These are phyloP conservation scores for Drosophila mulleri DNA, from an alignment of 2,888 invertebrate species.

Conservation along the genomic window DNA sequence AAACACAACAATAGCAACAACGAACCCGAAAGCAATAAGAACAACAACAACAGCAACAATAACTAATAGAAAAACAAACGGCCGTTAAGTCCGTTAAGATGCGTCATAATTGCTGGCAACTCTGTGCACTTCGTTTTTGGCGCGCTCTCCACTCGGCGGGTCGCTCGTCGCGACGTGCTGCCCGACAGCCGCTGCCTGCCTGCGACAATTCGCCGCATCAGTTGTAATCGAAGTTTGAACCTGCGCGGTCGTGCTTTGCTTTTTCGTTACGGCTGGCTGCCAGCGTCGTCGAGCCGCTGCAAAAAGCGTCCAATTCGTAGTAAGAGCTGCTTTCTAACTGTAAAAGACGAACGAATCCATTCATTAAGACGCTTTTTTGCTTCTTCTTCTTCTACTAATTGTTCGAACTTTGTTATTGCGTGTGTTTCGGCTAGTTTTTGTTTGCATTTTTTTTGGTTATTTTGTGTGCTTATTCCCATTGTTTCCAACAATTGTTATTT, in stretches of 20 bases:
- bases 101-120: constrained; percentile 39
- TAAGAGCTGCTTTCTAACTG: constrained; percentile 15
- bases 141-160: constrained; percentile 46
- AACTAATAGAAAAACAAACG: neutral
- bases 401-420: constrained; percentile 6
- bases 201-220: constrained; percentile 66
- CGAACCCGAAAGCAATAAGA: neutral
- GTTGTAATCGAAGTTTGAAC: constrained; percentile 67
- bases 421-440: constrained; percentile 6
- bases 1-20: neutral
- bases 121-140: constrained; percentile 54
- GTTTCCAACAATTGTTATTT: neutral
- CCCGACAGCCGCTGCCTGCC: constrained; percentile 13
- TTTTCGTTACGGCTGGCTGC: constrained; percentile 9
- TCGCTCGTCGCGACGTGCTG: constrained; percentile 1
- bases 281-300: constrained; percentile 15
- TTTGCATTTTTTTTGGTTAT: neutral
- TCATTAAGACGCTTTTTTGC: constrained; percentile 10
- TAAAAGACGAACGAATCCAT: constrained; percentile 9
- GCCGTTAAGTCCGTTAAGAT: constrained; percentile 13
- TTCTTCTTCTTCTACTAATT: neutral
- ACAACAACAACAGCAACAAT: neutral
- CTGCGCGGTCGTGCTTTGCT: constrained; percentile 53
- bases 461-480: neutral
- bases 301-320: constrained; percentile 22